Evolutionary conservation across 1,140 invertebrate genomes (phyloP), one percentile per base, ranked within the genome.

Genomic region (Megalonaias nervosa): DNA sequence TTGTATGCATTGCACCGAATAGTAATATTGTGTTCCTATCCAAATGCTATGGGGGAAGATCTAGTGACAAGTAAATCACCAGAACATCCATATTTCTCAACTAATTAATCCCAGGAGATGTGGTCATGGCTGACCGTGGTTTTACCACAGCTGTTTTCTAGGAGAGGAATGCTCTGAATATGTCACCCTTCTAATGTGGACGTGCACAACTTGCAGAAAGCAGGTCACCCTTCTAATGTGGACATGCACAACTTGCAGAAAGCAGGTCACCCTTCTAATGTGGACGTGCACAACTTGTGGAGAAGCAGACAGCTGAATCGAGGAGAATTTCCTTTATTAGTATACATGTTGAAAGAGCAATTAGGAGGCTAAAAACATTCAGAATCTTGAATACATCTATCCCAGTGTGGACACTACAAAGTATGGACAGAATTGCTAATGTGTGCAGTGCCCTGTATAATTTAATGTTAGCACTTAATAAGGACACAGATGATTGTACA

Each of bases 1-100:
- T 89, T 16, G 67, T 88, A 21, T 86, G 77, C 17, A 87, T 83
- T 66, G 83, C 84, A 26, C 87, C 86, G 15, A 82, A 85, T 70
- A 85, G 84, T 23, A 71, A 73, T 55, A 81, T 89, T n/a, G 81
- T 71, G 60, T 89, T 80, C 78, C 65, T 87, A 16, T 87, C 87
- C 19, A 74, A 84, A 73, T 72, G 74, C 17, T 88, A 78, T 70
- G 82, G 82, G 65, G 87, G 86, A 17, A 77, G 85, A 31, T 69
- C 82, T 6, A 80, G 75, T 81, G 86, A 86, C 70, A 79, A 81
- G 62, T 82, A 74, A 67, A 84, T 90, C 16, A 84, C 85, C 0
- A 75, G 82, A 75, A 66, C 86, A 48, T 82, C 73, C 74, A 84
- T 84, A 6, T 77, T 85, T 61, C 71, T 89, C 13, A 62, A 86